Evolutionary conservation across 2,888 invertebrate species (phyloP).

Genomic region (Epistrophe grossulariae): DNA sequence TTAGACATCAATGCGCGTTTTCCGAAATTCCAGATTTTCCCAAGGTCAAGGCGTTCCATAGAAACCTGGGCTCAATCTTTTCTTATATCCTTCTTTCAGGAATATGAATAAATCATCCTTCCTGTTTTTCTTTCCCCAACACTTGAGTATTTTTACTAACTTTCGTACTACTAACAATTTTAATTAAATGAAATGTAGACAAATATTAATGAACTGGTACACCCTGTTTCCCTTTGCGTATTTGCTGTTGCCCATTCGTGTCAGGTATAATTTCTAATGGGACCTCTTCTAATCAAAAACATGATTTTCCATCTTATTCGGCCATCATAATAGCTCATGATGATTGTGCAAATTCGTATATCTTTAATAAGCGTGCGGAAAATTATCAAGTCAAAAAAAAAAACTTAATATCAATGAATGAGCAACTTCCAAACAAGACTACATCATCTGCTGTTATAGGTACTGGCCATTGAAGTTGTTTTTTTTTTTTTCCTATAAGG

Average conservation of each 20-base stretch:
- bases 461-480: neutral
- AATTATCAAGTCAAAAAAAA: neutral
- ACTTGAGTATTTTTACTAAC: no score
- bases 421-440: no score
- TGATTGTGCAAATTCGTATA: constrained; percentile 7
- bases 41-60: no score
- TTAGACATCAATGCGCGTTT: no score
- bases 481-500: neutral
- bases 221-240: neutral
- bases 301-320: constrained; percentile 29
- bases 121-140: no score
- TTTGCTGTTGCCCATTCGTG: neutral
- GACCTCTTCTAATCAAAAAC: constrained; percentile 16
- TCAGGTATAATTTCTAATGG: constrained; percentile 19
- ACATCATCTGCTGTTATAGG: neutral
- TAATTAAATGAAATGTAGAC: no score
- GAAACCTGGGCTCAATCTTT: no score
- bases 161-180: no score
- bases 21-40: no score
- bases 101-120: no score
- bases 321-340: constrained; percentile 6
- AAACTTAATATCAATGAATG: neutral
- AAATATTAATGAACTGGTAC: neutral
- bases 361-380: constrained; percentile 31
- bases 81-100: no score